Evolutionary conservation across 2,888 invertebrate species (phyloP).

Genomic region (Netelia virgata): DNA sequence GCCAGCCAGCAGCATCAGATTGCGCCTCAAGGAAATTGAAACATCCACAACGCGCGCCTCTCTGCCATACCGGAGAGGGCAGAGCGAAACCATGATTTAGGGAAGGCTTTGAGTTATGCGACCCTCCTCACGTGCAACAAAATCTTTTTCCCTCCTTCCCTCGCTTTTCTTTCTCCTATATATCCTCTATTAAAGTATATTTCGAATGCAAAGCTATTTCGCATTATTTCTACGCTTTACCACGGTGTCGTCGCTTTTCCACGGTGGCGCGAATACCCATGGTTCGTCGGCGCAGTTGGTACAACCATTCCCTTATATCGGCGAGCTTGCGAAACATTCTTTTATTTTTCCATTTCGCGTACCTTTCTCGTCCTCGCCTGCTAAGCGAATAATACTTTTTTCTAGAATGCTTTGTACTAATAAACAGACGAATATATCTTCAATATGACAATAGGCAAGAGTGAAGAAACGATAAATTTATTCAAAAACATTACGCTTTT

Average conservation of each 20-base stretch:
- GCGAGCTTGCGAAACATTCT: constrained; percentile 8
- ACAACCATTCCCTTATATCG: not conserved
- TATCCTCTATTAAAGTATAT: constrained; percentile 80
- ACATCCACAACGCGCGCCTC: constrained; percentile 84
- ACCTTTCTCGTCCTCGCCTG: constrained; percentile 38
- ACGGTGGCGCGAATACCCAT: not conserved
- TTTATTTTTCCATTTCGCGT: constrained; percentile 29
- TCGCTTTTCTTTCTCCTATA: constrained; percentile 16
- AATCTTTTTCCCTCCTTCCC: constrained; percentile 47
- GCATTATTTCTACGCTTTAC: constrained; percentile 58
- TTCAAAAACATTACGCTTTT: no score
- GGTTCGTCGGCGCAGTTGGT: no score
- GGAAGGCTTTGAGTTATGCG: constrained; percentile 83
- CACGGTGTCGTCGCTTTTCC: constrained; percentile 47
- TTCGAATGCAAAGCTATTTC: constrained; percentile 80
- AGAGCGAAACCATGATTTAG: constrained; percentile 83
- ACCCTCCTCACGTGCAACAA: constrained; percentile 66
- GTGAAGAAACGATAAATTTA: no score
- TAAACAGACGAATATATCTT: no score
- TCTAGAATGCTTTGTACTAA: not conserved
- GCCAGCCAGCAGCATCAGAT: constrained; percentile 86
- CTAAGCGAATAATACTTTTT: constrained; percentile 7
- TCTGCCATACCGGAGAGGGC: constrained; percentile 74
- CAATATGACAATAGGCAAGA: no score
- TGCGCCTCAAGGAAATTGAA: constrained; percentile 93